phyloP scores from a whole-genome alignment of 2,113 vertebrate species.

The Regulus satrapa region DNA sequence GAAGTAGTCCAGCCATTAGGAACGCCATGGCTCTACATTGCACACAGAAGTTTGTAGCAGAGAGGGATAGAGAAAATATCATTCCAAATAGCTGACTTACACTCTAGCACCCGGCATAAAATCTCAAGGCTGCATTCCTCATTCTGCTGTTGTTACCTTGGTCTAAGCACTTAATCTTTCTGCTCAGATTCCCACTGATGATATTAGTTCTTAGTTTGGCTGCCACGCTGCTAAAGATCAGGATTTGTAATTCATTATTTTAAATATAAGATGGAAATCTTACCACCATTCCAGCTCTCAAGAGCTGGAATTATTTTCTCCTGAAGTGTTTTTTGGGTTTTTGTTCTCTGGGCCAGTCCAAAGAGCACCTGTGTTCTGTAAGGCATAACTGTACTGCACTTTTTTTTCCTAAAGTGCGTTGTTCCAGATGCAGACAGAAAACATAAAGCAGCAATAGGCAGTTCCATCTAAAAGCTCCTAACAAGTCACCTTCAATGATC shows the following conservation, averaged over 20 bases:
- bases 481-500: conserved; percentile 7
- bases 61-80: neutral
- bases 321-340: neutral
- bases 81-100: neutral
- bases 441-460: conserved; percentile 26
- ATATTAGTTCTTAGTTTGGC: neutral
- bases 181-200: neutral
- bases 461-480: conserved; percentile 56
- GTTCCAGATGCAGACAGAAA: conserved; percentile 45
- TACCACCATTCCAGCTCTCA: neutral
- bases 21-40: neutral
- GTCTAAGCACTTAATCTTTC: neutral
- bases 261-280: neutral
- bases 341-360: neutral
- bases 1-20: neutral
- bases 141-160: neutral
- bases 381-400: neutral
- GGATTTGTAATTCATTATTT: neutral
- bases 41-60: neutral
- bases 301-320: neutral
- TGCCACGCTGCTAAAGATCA: neutral
- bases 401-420: conserved; percentile 15
- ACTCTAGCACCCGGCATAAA: neutral
- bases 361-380: neutral
- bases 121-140: neutral